Conservation (phyloP, 2,888 invertebrate species). For the Ophioninae sp. region DNA sequence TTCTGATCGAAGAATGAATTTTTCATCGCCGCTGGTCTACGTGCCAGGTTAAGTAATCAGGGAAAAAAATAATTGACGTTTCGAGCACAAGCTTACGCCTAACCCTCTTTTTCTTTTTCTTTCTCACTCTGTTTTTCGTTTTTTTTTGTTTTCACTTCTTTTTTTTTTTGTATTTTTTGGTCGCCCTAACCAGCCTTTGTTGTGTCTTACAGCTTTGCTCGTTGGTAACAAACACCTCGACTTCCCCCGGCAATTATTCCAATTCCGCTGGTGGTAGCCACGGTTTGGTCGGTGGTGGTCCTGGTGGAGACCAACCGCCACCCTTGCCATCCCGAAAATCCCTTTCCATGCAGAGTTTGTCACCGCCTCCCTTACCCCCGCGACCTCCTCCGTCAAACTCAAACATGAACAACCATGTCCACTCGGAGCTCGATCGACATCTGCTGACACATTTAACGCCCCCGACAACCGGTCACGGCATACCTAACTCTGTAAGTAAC, state of each 20-base stretch:
- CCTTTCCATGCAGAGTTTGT: constrained; percentile 79
- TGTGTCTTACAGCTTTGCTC: constrained; percentile 81
- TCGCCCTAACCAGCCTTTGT: constrained; percentile 77
- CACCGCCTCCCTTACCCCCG: constrained; percentile 85
- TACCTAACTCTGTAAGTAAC: constrained; percentile 81
- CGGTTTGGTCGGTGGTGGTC: constrained; percentile 62
- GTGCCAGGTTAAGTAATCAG: neutral
- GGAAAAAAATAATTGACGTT: neutral
- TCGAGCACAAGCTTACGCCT: constrained; percentile 67
- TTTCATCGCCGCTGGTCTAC: neutral
- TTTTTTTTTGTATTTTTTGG: constrained; percentile 50
- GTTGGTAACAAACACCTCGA: constrained; percentile 80
- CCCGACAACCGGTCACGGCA: constrained; percentile 79
- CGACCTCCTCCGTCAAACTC: constrained; percentile 82
- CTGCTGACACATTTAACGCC: constrained; percentile 80
- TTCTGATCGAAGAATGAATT: neutral
- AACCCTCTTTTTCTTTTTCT: constrained; percentile 63
- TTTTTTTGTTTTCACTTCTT: constrained; percentile 22
- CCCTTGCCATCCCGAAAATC: constrained; percentile 81
- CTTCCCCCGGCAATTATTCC: constrained; percentile 78
- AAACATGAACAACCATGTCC: constrained; percentile 79
- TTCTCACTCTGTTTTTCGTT: constrained; percentile 3
- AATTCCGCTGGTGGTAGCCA: constrained; percentile 70
- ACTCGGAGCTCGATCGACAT: constrained; percentile 78
- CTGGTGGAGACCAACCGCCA: constrained; percentile 78